Evolutionary conservation across 2,888 invertebrate genomes (phyloP).

Genomic region (Rhingia campestris): DNA sequence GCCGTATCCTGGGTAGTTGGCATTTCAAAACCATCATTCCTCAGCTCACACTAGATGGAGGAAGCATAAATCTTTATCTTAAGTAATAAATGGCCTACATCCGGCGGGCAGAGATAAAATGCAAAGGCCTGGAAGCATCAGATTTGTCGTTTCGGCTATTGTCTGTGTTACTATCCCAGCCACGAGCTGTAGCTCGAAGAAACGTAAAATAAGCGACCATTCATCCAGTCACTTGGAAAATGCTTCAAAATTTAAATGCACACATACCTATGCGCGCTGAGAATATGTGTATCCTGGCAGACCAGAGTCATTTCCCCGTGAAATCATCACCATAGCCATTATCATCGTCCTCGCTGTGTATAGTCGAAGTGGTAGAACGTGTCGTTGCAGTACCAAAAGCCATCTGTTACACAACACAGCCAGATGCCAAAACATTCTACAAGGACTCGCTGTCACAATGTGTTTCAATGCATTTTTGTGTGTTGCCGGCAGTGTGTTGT

Average conservation of each 20-base stretch:
- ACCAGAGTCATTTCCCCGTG: constrained; percentile 41
- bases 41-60: constrained; percentile 10
- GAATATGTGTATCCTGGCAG: constrained; percentile 21
- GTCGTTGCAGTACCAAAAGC: neutral
- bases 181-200: constrained; percentile 8
- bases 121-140: constrained; percentile 49
- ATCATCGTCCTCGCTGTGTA: constrained; percentile 16
- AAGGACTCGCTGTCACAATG: constrained; percentile 26
- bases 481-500: neutral
- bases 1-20: neutral
- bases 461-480: neutral
- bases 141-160: constrained; percentile 50
- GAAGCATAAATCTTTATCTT: constrained; percentile 65
- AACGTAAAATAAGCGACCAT: constrained; percentile 48
- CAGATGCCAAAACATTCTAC: constrained; percentile 38
- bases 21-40: neutral
- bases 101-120: constrained; percentile 29
- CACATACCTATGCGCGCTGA: constrained; percentile 30
- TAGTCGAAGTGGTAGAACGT: neutral
- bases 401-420: constrained; percentile 7
- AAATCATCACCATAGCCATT: constrained; percentile 41
- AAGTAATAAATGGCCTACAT: constrained; percentile 71
- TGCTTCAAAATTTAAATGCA: constrained; percentile 63
- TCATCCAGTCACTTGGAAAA: constrained; percentile 61
- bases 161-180: neutral